Conservation (phyloP, 2,113 vertebrate species). For the Planiliza haematocheilus region DNA sequence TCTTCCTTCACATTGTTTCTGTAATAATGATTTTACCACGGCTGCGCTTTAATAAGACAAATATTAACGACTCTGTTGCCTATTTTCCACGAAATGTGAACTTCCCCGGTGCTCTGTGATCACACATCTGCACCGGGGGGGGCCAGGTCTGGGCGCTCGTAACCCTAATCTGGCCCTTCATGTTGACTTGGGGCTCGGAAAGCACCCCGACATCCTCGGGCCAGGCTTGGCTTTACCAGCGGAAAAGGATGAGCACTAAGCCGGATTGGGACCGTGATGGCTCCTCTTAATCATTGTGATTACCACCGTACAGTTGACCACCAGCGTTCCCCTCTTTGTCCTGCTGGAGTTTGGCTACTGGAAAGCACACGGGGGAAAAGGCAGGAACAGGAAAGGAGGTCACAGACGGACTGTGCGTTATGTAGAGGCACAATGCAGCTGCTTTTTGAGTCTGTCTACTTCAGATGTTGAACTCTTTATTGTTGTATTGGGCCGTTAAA, state of each 20-base stretch:
- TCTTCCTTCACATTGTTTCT: not conserved
- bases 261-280: conserved; percentile 53
- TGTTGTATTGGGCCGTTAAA: too few relatives aligned
- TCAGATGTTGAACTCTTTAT: too few relatives aligned
- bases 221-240: conserved; percentile 58
- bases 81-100: not conserved
- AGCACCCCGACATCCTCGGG: conserved; percentile 46
- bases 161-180: conserved; percentile 59
- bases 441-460: too few relatives aligned
- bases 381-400: not conserved
- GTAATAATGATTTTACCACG: not conserved
- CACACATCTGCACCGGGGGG: conserved; percentile 44
- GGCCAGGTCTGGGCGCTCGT: conserved; percentile 44
- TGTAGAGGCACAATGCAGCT: too few relatives aligned
- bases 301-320: conserved; percentile 40
- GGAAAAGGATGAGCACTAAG: conserved; percentile 66
- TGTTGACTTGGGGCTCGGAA: conserved; percentile 49
- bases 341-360: conserved; percentile 15
- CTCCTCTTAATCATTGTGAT: conserved; percentile 64
- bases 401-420: too few relatives aligned
- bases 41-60: not conserved
- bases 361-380: conserved; percentile 2
- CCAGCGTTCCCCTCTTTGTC: conserved; percentile 19
- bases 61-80: too few relatives aligned
- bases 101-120: conserved; percentile 8